Base-by-base conservation (phyloP, 1,140 invertebrate species). In the Schmidtea mediterranea region DNA sequence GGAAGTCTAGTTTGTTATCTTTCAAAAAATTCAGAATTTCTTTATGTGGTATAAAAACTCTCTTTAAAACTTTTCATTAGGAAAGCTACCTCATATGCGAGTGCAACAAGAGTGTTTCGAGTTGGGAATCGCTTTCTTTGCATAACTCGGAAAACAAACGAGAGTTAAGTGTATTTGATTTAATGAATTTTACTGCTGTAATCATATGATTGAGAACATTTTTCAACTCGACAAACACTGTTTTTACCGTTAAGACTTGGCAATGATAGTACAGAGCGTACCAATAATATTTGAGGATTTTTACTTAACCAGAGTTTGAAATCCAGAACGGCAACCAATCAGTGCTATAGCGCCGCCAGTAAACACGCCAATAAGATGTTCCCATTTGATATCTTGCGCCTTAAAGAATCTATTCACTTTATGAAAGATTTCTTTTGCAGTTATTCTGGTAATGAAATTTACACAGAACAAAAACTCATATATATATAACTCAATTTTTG, bases 201-300 rank as follows among this genome's bases (percentile, higher is more conserved):
- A 40, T 40, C 19, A 40, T 6, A 21, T 16, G 15, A 40, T 40
- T 40, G 15, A 40, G 15, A 21, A 40, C 13, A 40, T 40, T 40
- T 40, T 40, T 40, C 3, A 40, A 40, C 15, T 40, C 39, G 39
- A 6, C 39, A 40, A n/a, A 8, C 39, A 40, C 8, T 5, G 39
- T 40, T 40, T 40, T 40, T n/a, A 40, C 19, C 39, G n/a, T 40
- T 21, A 40, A 40, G 15, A n/a, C 39, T 16, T 40, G 39, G 19
- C 39, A n/a, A 21, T 40, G 39, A 40, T 40, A 15, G 19, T 21
- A 21, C 39, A 40, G 3, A 6, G 19, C n/a, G 19, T 40, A 40
- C 39, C 39, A 40, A 40, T 40, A 40, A 21, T 21, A 13, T 40
- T 40, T 40, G 39, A 10, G 39, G 39, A 40, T 40, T 40, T 40